These are phyloP conservation scores for Ennomos fuscantarius DNA, from an alignment of 2,888 invertebrate species.

Conservation along the genomic window DNA sequence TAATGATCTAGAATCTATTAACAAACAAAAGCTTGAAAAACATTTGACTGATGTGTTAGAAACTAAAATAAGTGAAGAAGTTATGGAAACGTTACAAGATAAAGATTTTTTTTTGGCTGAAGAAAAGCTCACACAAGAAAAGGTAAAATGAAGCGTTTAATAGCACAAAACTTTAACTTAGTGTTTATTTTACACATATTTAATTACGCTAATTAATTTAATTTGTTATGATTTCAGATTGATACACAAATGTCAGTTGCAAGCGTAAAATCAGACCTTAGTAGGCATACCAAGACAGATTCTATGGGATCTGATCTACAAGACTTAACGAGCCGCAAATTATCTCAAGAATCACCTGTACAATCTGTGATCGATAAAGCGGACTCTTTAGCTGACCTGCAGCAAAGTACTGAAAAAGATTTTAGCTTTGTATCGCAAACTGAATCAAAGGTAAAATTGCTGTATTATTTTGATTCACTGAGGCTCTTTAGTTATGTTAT, in stretches of 20 bases:
- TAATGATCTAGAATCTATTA: conserved; percentile 46
- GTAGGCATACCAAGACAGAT: conserved; percentile 77
- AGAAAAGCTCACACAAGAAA: conserved; percentile 59
- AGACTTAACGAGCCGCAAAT: conserved; percentile 61
- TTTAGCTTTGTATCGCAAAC: conserved; percentile 80
- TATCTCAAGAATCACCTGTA: conserved; percentile 73
- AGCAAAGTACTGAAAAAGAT: conserved; percentile 79
- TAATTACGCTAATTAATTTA: background rate
- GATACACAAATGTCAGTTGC: conserved; percentile 68
- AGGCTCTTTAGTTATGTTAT: too few relatives aligned
- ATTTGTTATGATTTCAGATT: conserved; percentile 54
- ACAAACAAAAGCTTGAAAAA: conserved; percentile 60
- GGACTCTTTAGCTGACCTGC: conserved; percentile 77
- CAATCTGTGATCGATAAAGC: conserved; percentile 73
- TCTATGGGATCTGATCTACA: conserved; percentile 74
- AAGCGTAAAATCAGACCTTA: conserved; percentile 72
- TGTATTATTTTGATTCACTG: too few relatives aligned
- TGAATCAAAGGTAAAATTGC: conserved; percentile 72
- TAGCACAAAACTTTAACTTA: too few relatives aligned
- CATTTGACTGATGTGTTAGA: conserved; percentile 65
- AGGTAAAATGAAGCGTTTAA: conserved; percentile 49
- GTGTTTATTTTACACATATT: conserved; percentile 12
- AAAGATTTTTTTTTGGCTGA: conserved; percentile 61
- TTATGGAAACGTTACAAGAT: conserved; percentile 68
- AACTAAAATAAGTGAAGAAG: conserved; percentile 67